These are phyloP conservation scores for Netta rufina DNA, from an alignment of 2,797 vertebrate species.

Conservation along the genomic window DNA sequence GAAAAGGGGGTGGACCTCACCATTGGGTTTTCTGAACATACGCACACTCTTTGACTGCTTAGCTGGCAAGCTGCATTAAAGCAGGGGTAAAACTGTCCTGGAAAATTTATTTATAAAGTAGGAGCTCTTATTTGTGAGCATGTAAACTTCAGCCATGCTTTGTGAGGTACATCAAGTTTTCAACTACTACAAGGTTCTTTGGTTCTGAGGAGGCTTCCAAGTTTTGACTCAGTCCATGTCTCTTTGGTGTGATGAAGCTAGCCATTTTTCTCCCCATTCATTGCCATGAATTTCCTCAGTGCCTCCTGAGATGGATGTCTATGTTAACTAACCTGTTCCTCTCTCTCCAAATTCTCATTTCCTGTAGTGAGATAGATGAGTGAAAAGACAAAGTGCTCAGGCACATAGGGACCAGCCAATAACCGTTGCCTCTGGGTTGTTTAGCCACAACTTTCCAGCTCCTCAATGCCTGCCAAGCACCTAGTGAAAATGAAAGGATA, in stretches of 20 bases:
- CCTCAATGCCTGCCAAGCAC: neutral
- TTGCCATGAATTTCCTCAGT: rapidly evolving
- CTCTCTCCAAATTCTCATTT: neutral
- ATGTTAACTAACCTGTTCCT: neutral
- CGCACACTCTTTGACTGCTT: rapidly evolving
- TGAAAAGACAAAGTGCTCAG: neutral
- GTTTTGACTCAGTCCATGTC: neutral
- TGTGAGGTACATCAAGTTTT: neutral
- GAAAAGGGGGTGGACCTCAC: neutral
- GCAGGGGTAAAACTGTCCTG: neutral
- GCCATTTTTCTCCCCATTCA: neutral
- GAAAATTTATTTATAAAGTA: neutral
- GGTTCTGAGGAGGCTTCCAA: neutral
- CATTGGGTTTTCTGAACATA: neutral
- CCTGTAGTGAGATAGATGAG: rapidly evolving
- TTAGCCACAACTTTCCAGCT: neutral
- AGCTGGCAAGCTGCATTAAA: rapidly evolving
- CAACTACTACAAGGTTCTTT: neutral
- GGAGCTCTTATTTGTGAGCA: rapidly evolving
- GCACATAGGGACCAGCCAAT: rapidly evolving
- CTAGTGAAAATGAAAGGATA: rapidly evolving
- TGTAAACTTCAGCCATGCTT: neutral
- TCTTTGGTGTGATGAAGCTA: neutral
- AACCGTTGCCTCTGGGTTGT: neutral
- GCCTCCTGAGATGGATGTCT: neutral